phyloP scores from a whole-genome alignment of 2,797 vertebrate species.

The Gorsachius magnificus region DNA sequence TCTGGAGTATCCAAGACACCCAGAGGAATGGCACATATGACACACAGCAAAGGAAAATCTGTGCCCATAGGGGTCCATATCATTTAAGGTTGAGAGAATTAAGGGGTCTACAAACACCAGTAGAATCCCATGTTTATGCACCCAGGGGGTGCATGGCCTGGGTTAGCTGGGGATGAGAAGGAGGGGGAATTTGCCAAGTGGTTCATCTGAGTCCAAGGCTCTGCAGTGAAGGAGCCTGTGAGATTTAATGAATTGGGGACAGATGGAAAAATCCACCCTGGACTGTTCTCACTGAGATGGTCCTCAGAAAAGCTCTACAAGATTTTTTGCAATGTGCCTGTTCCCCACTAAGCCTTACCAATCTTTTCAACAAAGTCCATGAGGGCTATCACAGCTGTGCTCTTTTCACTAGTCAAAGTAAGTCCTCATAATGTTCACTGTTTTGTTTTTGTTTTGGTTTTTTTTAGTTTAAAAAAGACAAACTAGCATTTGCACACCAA shows the following conservation, averaged over 20 bases:
- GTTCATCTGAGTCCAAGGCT: not conserved
- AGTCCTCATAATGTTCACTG: not conserved
- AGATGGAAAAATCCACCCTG: not conserved
- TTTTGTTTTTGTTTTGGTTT: no score
- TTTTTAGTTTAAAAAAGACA: not conserved
- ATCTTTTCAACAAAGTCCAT: not conserved
- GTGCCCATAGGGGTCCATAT: not conserved
- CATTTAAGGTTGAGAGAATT: not conserved
- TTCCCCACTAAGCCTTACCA: not conserved
- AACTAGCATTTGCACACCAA: not conserved
- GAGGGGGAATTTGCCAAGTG: not conserved
- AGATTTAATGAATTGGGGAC: not conserved
- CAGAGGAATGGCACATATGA: not conserved
- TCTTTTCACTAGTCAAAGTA: not conserved
- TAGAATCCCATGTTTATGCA: not conserved
- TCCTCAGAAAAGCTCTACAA: not conserved
- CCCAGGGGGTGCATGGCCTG: not conserved
- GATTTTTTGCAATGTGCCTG: not conserved
- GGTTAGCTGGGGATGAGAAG: not conserved
- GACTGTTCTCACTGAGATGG: not conserved
- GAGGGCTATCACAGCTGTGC: not conserved
- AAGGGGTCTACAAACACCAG: not conserved
- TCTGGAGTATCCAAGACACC: not conserved
- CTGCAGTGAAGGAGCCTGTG: not conserved
- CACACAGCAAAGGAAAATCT: not conserved